Conservation (phyloP, 2,888 invertebrate species). For the Euplexia lucipara region DNA sequence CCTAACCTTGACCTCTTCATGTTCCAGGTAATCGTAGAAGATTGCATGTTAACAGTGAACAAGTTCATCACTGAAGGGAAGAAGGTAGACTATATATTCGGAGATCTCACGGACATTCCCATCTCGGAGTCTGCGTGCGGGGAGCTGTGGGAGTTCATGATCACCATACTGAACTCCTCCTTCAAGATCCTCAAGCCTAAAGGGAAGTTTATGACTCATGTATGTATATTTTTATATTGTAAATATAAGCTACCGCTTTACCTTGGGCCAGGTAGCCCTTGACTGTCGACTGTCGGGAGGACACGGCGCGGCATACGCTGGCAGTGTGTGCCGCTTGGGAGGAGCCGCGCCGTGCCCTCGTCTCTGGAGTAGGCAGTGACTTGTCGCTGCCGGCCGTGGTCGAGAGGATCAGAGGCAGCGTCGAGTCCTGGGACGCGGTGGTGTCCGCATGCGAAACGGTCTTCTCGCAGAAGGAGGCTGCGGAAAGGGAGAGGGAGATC, state of each 20-base stretch:
- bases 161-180: conserved; percentile 95
- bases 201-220: conserved; percentile 98
- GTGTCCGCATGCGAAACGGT: no score
- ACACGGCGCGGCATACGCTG: no score
- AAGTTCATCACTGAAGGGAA: conserved; percentile 95
- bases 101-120: conserved; percentile 98
- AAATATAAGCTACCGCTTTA: neutral
- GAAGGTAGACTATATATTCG: conserved; percentile 97
- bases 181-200: conserved; percentile 95
- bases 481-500: no score
- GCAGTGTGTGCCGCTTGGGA: no score
- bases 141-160: conserved; percentile 97
- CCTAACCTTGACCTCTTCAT: neutral
- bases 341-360: no score
- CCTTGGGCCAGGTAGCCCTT: neutral
- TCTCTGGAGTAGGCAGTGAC: no score
- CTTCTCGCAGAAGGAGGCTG: no score
- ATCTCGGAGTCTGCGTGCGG: conserved; percentile 95
- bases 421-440: no score
- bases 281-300: no score
- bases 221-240: conserved; percentile 80
- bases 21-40: conserved; percentile 95
- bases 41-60: conserved; percentile 96
- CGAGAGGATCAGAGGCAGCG: no score
- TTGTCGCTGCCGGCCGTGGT: no score